A percentile compares a stretch with the other conserved stretches of the same genome.
Evolutionary conservation across 2,888 invertebrate species (phyloP).

Genomic region (Orgyia antiqua): DNA sequence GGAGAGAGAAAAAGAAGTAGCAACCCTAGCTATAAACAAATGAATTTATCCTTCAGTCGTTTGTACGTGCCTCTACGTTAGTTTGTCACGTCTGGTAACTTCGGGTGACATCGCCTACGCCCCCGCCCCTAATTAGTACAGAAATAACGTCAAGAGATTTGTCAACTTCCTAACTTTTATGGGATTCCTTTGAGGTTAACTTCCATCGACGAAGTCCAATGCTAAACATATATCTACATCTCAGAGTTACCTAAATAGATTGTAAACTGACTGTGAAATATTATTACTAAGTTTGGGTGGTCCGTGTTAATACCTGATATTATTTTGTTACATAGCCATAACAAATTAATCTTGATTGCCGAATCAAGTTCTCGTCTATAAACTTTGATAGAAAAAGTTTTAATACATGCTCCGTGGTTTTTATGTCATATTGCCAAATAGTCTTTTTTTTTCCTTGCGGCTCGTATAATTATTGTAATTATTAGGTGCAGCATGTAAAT

Average conservation of each 20-base stretch:
- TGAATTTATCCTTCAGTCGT: too few species aligned
- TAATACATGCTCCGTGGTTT: slow-evolving; percentile 14
- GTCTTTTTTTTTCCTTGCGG: slow-evolving; percentile 16
- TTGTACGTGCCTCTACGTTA: slow-evolving; percentile 34
- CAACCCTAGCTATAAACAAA: too few species aligned
- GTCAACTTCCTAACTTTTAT: slow-evolving; percentile 72
- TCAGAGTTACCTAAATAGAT: slow-evolving; percentile 52
- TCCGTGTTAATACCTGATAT: slow-evolving; percentile 31
- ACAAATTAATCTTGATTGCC: slow-evolving; percentile 27
- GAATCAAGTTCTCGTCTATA: slow-evolving; percentile 27
- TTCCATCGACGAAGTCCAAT: slow-evolving; percentile 34
- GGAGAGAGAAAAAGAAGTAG: too few species aligned
- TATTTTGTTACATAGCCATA: slow-evolving; percentile 24
- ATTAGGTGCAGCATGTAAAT: slow-evolving; percentile 6
- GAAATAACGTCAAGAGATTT: slow-evolving; percentile 70
- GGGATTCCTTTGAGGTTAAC: slow-evolving; percentile 63
- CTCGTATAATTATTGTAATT: slow-evolving; percentile 14
- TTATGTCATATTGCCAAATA: too few species aligned
- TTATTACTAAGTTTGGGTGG: slow-evolving; percentile 57
- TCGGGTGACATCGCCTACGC: slow-evolving; percentile 52
- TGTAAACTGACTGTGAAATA: slow-evolving; percentile 65
- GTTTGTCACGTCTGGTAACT: slow-evolving; percentile 38
- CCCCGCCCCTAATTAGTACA: slow-evolving; percentile 72
- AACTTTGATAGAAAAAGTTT: slow-evolving; percentile 31
- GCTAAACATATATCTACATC: slow-evolving; percentile 28